phyloP scores from a whole-genome alignment of 2,113 vertebrate genomes.

The Danio rerio region GRCz12tu NC_133181.1:19511001-19511500 shows the following conservation, averaged over 20 bases:
- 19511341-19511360: not conserved
- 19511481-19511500: not conserved
- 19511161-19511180: not conserved
- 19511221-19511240: not conserved
- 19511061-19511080: constrained; percentile 68
- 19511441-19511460: not conserved
- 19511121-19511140: not conserved
- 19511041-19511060: constrained; percentile 64
- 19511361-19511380: not conserved
- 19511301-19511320: not conserved
- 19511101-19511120: constrained; percentile 14
- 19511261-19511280: not conserved
- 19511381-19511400: no score
- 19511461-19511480: not conserved
- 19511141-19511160: not conserved
- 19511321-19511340: not conserved
- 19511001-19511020: no score
- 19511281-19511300: not conserved
- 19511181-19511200: not conserved
- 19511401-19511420: not conserved
- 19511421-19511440: not conserved
- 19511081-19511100: constrained; percentile 68
- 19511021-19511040: not conserved
- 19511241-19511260: not conserved
- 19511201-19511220: not conserved